Base-by-base conservation (phyloP, 2,888 invertebrate genomes). In the Eupithecia insigniata region DNA sequence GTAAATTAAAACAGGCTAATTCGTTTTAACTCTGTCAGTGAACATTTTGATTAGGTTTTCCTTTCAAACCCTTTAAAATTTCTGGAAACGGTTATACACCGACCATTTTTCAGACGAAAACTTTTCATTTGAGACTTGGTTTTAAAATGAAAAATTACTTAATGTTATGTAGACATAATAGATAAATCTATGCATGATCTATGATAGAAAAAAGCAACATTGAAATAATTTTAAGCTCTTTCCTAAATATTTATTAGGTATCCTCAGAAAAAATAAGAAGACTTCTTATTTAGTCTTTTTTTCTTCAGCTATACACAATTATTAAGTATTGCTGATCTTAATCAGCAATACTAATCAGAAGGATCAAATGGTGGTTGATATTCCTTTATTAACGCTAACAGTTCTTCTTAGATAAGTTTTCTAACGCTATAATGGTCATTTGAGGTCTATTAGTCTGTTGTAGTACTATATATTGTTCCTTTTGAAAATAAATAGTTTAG, bases 41-140 rank as follows among this genome's bases (percentile, higher is more conserved):
- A 62, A 76, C 76, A 82, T 84, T 83, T 81, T 76, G 79, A 82
- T 81, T 81, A 78, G 70, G 78, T 74, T 70, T 76, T 73, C 76
- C 12, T 10, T 51, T 22, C 3, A 22, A 51, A 8, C 22, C 22
- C 22, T 51, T 12, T 10, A 22, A 10, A 46, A 2, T 46, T 46
- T 18, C 18, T 82, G 28, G 46, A 22, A 46, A 69, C 46, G 30
- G 60, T 72, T 69, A 69, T 66, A 34, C 72, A n/a, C n/a, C n/a
- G n/a, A n/a, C n/a, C n/a, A n/a, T n/a, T n/a, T n/a, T n/a, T n/a
- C n/a, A n/a, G n/a, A n/a, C n/a, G n/a, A n/a, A n/a, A n/a, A n/a
- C n/a, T n/a, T n/a, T n/a, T n/a, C n/a, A n/a, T n/a, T n/a, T n/a
- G n/a, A n/a, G n/a, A n/a, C n/a, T n/a, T n/a, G n/a, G n/a, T n/a